Conservation (phyloP, 2,888 invertebrate species). For the Lithophane leautieri region DNA sequence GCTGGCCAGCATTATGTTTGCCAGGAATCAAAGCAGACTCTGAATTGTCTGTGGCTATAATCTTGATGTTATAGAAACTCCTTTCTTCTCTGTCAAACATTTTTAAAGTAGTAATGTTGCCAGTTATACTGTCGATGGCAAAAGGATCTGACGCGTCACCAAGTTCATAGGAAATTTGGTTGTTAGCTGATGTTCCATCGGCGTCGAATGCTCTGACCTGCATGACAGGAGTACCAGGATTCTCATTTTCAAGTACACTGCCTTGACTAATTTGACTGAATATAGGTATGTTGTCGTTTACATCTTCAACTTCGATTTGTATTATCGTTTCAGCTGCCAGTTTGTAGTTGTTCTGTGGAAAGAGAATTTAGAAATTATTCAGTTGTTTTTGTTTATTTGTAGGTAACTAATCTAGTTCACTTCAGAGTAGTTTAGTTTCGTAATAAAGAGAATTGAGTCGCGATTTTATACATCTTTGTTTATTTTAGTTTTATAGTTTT, state of each 20-base stretch:
- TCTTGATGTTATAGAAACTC: conserved; percentile 96
- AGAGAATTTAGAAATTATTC: not conserved
- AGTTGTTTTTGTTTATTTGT: conserved; percentile 12
- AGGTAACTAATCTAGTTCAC: not conserved
- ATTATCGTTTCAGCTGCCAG: conserved; percentile 95
- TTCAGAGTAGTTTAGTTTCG: conserved; percentile 9
- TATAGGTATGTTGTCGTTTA: conserved; percentile 97
- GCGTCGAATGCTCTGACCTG: conserved; percentile 96
- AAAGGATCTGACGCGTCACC: conserved; percentile 94
- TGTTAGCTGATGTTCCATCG: conserved; percentile 95
- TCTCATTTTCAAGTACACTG: conserved; percentile 96
- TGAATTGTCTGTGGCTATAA: conserved; percentile 97
- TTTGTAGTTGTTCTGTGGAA: conserved; percentile 93
- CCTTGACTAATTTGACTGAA: conserved; percentile 96
- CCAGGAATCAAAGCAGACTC: conserved; percentile 93
- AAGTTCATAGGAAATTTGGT: conserved; percentile 95
- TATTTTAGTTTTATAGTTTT: conserved; percentile 7
- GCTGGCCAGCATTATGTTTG: conserved; percentile 94
- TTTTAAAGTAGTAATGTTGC: conserved; percentile 95
- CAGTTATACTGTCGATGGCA: conserved; percentile 95
- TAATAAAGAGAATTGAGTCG: not conserved
- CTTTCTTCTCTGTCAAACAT: conserved; percentile 96
- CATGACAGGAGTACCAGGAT: conserved; percentile 95
- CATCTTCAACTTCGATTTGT: conserved; percentile 95
- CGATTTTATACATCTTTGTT: not conserved